Conservation (phyloP, 35 echinoderm and acorn worm genomes). For the Diadema setosum region DNA sequence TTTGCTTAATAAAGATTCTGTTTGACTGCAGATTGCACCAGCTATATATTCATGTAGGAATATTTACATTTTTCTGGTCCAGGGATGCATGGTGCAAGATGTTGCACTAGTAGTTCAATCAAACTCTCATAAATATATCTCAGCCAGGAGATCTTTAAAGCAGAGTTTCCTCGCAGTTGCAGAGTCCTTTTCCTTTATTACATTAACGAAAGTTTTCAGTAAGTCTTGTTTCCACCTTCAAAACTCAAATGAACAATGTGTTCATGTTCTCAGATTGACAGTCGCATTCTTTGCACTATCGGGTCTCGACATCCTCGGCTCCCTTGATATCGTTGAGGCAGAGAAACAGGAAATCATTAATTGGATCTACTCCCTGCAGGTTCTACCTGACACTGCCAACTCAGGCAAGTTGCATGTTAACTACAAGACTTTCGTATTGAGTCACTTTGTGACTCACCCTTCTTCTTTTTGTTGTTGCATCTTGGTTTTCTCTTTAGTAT, state of each 20-base stretch:
- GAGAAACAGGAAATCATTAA: conserved; percentile 74
- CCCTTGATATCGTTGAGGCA: conserved; percentile 48
- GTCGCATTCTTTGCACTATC: conserved; percentile 96
- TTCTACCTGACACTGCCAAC: conserved; percentile 76
- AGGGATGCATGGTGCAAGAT: neutral
- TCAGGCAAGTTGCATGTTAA: conserved; percentile 17
- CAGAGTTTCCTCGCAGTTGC: neutral
- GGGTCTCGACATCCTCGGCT: conserved; percentile 70
- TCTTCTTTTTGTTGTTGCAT: neutral
- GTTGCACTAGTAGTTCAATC: neutral
- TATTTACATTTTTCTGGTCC: no score
- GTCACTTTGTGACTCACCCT: neutral
- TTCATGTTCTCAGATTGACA: conserved; percentile 66
- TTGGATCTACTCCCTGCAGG: conserved; percentile 95
- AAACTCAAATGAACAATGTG: neutral
- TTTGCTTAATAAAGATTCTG: no score
- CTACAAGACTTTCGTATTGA: neutral
- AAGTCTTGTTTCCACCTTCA: no score
- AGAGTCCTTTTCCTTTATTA: neutral
- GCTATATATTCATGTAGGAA: no score
- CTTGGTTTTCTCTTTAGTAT: neutral
- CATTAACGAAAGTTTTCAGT: neutral
- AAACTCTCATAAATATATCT: no score
- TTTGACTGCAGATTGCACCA: no score
- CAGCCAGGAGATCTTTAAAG: neutral